phyloP scores from a whole-genome alignment of 1,140 invertebrate species.

The Frieseomelitta varia region DNA sequence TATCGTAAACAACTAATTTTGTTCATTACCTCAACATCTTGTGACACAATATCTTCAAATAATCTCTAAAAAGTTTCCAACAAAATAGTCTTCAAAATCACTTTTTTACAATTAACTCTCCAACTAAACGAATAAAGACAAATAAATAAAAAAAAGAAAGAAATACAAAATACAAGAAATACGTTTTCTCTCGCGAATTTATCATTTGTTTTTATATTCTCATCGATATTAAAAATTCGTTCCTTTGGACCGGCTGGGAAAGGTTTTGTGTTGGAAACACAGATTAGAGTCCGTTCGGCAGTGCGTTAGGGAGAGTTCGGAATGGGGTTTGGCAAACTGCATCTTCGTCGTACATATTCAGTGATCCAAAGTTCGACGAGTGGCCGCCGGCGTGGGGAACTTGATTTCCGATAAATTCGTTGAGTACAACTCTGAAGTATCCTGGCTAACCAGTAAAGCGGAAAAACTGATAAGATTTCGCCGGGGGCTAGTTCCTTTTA shows the following conservation, averaged over 20 bases:
- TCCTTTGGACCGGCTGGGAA: neutral
- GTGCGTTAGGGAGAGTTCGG: constrained; percentile 37
- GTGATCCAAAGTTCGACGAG: constrained; percentile 44
- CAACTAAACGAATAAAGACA: too few relatives aligned
- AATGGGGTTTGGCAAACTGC: constrained; percentile 44
- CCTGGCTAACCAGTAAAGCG: neutral
- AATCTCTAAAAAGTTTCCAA: neutral
- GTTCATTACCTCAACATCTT: too few relatives aligned
- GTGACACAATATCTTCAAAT: neutral
- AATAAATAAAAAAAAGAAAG: neutral
- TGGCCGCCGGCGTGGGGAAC: constrained; percentile 43
- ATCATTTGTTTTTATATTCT: neutral
- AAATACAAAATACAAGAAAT: too few relatives aligned
- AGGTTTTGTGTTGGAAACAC: neutral
- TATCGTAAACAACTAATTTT: too few relatives aligned
- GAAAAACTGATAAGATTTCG: constrained; percentile 50
- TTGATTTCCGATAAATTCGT: constrained; percentile 59
- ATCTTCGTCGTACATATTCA: constrained; percentile 49
- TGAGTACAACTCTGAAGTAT: constrained; percentile 15
- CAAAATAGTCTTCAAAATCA: neutral
- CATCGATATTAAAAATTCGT: neutral
- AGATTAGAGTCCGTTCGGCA: neutral
- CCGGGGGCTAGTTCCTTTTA: neutral
- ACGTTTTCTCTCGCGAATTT: neutral
- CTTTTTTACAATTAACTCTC: too few relatives aligned